Conservation (phyloP, 1,140 invertebrate species). For the Aphelinus atriplicis region DNA sequence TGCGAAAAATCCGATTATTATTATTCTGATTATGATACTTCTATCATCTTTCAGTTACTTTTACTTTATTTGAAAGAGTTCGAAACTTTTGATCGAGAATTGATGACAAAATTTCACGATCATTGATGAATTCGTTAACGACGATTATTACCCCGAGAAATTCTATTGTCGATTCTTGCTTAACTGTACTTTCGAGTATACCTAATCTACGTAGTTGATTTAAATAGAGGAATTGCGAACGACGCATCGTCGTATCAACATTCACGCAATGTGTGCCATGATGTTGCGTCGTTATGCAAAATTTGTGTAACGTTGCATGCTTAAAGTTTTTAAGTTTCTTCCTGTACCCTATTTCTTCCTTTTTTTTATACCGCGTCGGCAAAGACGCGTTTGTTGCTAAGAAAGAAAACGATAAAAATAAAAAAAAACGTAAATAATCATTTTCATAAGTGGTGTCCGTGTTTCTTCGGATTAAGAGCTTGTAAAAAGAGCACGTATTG, state of each 20-base stretch:
- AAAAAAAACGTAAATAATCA: conserved; percentile 30
- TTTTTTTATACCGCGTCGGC: background rate
- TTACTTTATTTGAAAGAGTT: conserved; percentile 15
- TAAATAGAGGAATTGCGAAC: conserved; percentile 11
- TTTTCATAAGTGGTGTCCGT: conserved; percentile 19
- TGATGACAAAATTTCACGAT: background rate
- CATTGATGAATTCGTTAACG: background rate
- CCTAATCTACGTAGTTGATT: conserved; percentile 23
- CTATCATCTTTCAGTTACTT: conserved; percentile 31
- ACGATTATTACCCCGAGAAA: background rate
- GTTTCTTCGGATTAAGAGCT: conserved; percentile 5
- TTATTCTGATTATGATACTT: conserved; percentile 17
- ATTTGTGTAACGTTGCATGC: conserved; percentile 26
- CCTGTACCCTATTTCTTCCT: background rate
- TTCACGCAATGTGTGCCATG: conserved; percentile 34
- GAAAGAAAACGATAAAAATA: conserved; percentile 24
- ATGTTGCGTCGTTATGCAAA: conserved; percentile 23
- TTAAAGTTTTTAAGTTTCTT: conserved; percentile 26
- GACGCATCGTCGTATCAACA: conserved; percentile 24
- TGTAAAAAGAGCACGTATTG: background rate
- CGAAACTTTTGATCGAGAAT: background rate
- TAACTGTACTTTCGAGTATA: conserved; percentile 29
- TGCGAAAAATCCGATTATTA: background rate
- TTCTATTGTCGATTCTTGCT: conserved; percentile 3
- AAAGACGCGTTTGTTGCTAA: background rate